Evolutionary conservation across 2,797 vertebrate genomes (phyloP), one percentile per base, ranked within the genome.

Genomic region (Sciurus vulgaris): DNA sequence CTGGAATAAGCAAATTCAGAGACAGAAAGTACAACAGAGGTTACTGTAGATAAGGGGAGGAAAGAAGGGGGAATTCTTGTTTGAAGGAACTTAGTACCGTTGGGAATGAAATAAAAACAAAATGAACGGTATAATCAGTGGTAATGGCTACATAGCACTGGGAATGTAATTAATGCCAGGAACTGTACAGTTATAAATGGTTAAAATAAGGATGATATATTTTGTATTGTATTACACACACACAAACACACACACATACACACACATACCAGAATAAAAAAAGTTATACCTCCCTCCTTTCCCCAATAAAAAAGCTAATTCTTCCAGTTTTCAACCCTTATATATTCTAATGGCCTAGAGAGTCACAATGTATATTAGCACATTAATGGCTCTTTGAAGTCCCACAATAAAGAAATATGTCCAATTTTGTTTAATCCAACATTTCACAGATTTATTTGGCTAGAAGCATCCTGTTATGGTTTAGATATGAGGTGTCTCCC

Each of bases 321-420:
- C 41, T 49, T 79, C 72, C n/a, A 35, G 20, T 86, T 92, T 92
- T 70, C 70, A 79, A 30, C 1, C 2, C 13, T 96, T 56, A 82
- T n/a, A 35, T 56, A 47, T 51, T 92, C 72, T n/a, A 91, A 63
- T 7, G 11, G 24, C 67, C 44, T 28, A 61, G 59, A 91, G 95
- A 85, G 35, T 78, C 59, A 70, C 12, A 30, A 44, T 70, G 49
- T 70, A 59, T 51, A 73, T 92, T 59, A 84, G 28, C 89, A 84
- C 38, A 85, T 79, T 72, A 90, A 92, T 86, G 47, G 20, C 10
- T 87, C 86, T 95, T 7, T 82, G 65, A 93, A 93, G 78, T 77
- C 73, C 73, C n/a, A 72, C 20, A 65, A 56, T 69, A 72, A 88
- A 94, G 86, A 77, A 73, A 88, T 67, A 78, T 41, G 78, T 67